Base-by-base conservation (phyloP, 2,113 vertebrate species). In the Apaloderma vittatum region DNA sequence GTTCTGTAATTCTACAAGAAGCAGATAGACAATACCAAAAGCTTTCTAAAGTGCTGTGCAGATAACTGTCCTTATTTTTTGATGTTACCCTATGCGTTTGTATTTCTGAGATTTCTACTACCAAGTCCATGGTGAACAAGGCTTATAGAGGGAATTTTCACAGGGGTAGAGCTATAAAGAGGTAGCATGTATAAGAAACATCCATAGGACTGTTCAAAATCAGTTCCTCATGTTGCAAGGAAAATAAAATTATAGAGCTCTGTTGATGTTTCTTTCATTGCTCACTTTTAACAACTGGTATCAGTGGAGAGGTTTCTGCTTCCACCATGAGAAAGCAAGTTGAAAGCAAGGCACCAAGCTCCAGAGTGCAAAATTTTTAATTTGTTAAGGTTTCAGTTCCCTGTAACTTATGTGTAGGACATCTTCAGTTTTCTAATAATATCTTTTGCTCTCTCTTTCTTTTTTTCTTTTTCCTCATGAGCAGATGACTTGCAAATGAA, bases 401-500 rank as follows among this genome's bases (percentile, higher is more conserved):
- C 27, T 79, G 5, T 68, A 49, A 87, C 24, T 77, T 49, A 62
- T 2, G 8, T 61, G 72, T 74, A 86, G 30, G 3, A 34, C 37
- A 55, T 49, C 23, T 63, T 57, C 21, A 15, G 9, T 49, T 78
- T 78, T 75, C 52, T 65, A 66, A 61, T 68, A 36, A 51, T 59
- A 14, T 48, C 17, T 58, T 85, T 24, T 87, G 13, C 23, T 43
- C 4, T 70, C 40, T 40, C 12, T 40, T 40, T 40, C 40, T 77
- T 95, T 32, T 92, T 46, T 57, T 76, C 40, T 49, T 75, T 88
- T 89, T 26, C 82, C 51, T 34, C 61, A 6, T 72, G 19, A 93
- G 58, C 83, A 99, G 99, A 97, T 95, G 97, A 98, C 77, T 97
- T 99, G 93, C 98, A 97, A 40, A 98, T 99, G 99, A 97, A 95